Evolutionary conservation across 2,113 vertebrate species (phyloP), one percentile per base, ranked within the genome.

Genomic region (Silurus asotus): DNA sequence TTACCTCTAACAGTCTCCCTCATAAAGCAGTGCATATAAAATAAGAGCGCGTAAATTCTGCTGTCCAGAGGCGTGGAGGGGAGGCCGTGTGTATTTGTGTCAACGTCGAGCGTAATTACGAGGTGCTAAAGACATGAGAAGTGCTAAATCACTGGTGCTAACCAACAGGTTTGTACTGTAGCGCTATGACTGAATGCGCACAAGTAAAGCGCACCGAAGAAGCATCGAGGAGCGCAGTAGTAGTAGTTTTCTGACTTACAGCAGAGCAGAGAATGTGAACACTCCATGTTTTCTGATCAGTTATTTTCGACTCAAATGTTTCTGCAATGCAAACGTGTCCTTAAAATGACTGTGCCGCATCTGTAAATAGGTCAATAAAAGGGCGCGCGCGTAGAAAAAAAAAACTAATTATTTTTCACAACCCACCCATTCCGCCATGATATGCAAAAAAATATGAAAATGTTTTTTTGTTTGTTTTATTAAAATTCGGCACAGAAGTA

Each of bases 111-210:
- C 92, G 93, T 95, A 95, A 96, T 96, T 95, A 95, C 93, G 93
- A 94, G 93, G 94, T 94, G 94, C 94, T 94, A 94, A 93, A 94
- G 93, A 95, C 93, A 92, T 93, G 92, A 90, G 93, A 94, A 94
- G 94, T 94, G 94, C 92, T 94, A 95, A 95, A 96, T 95, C 94
- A 95, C 94, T 95, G 93, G 92, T 85, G 93, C 93, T 95, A 95
- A 95, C 94, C 94, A 95, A 95, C 92, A 95, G 94, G 93, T 94
- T 93, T 94, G 93, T 93, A 93, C 94, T 93, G 94, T 91, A 90
- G 89, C 62, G 87, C 86, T 92, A 93, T 94, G 94, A 95, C 94
- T 92, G 94, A 96, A 91, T 93, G 91, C 89, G 87, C 91, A 76
- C n/a, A 91, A 91, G 92, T 91, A 92, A 78, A 91, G 91, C 92